Conservation (phyloP, 2,113 vertebrate genomes). For the Setophaga kirtlandii region DNA sequence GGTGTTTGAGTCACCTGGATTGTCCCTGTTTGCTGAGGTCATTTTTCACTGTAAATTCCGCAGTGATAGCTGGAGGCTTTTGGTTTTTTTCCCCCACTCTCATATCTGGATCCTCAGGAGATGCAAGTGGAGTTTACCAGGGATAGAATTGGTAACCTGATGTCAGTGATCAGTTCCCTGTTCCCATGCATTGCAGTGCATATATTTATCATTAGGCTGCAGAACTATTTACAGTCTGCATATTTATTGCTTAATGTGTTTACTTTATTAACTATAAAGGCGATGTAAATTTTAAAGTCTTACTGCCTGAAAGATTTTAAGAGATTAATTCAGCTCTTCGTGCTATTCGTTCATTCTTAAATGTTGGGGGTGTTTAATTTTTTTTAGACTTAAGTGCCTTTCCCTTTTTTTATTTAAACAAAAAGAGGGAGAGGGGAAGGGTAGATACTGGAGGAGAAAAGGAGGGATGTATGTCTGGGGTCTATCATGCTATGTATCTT, state of each 20-base stretch:
- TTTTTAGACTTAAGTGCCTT: too few species aligned
- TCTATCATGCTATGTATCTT: rapidly evolving
- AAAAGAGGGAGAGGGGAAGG: too few species aligned
- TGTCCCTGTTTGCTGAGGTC: neutral
- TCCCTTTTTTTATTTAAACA: too few species aligned
- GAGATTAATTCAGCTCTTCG: neutral
- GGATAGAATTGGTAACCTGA: neutral
- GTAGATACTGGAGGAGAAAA: neutral
- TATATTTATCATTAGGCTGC: neutral
- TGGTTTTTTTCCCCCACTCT: rapidly evolving
- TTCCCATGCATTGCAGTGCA: neutral
- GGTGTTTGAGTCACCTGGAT: neutral
- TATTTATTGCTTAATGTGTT: neutral
- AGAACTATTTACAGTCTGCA: neutral
- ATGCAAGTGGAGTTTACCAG: neutral
- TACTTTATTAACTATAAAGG: neutral
- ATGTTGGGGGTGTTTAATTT: too few species aligned
- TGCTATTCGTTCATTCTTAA: neutral
- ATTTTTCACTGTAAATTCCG: neutral
- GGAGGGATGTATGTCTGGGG: neutral
- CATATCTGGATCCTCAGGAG: neutral
- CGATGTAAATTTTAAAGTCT: neutral
- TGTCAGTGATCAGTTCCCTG: neutral
- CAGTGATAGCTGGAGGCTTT: neutral
- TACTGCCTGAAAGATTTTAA: neutral